phyloP scores from a whole-genome alignment of 2,797 vertebrate species.

The Bufotes viridis region DNA sequence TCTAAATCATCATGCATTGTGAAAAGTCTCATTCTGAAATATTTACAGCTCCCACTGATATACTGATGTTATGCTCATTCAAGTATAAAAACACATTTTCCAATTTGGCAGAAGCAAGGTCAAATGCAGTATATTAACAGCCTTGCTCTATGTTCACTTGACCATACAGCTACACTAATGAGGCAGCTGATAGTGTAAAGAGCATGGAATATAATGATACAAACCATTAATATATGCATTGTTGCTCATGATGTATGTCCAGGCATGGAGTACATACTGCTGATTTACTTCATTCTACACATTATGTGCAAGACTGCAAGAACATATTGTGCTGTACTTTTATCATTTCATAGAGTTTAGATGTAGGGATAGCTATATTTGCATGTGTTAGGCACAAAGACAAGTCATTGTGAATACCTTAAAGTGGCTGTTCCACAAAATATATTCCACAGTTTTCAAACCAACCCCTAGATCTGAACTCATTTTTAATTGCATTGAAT shows the following conservation, averaged over 20 bases:
- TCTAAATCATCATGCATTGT: slow-evolving; percentile 17
- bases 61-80: slow-evolving; percentile 34
- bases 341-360: too few species aligned
- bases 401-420: too few species aligned
- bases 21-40: slow-evolving; percentile 17
- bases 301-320: background rate
- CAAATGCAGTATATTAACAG: slow-evolving; percentile 22
- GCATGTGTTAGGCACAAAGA: too few species aligned
- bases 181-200: slow-evolving; percentile 17
- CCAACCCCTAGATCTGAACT: too few species aligned
- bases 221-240: background rate
- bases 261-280: background rate
- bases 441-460: too few species aligned
- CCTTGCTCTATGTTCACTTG: background rate
- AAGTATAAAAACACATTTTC: slow-evolving; percentile 37
- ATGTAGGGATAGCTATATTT: too few species aligned
- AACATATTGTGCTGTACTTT: background rate
- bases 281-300: background rate
- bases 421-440: too few species aligned
- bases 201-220: background rate
- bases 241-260: background rate
- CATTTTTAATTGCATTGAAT: too few species aligned
- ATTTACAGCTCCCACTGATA: slow-evolving; percentile 7
- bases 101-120: slow-evolving; percentile 18
- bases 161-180: background rate